phyloP scores from a whole-genome alignment of 2,888 invertebrate genomes.

The Lithodes maja region DNA sequence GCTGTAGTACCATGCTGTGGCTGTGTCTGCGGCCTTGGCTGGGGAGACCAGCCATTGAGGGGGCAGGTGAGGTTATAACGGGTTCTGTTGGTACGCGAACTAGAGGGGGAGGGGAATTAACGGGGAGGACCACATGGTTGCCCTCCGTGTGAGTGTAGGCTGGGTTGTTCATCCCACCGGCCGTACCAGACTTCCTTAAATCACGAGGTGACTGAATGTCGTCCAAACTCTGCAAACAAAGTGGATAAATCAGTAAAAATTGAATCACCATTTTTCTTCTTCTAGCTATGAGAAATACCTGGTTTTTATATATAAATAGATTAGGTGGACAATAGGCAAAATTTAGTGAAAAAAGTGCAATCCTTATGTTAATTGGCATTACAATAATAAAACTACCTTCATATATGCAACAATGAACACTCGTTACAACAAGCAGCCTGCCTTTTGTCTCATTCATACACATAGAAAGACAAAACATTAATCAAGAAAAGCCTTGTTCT shows the following conservation, averaged over 20 bases:
- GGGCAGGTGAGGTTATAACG: slow-evolving; percentile 45
- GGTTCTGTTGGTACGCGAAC: slow-evolving; percentile 43
- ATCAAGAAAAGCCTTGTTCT: neutral
- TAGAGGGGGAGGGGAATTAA: slow-evolving; percentile 54
- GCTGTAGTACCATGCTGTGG: slow-evolving; percentile 70
- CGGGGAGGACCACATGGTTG: slow-evolving; percentile 55
- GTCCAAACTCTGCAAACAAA: slow-evolving; percentile 50
- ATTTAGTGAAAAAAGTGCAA: no score
- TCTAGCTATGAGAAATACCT: no score
- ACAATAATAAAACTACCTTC: neutral
- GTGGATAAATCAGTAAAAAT: no score
- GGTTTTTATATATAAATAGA: no score
- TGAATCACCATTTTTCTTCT: no score
- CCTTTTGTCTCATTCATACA: no score
- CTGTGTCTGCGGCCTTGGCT: slow-evolving; percentile 17
- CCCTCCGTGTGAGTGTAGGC: slow-evolving; percentile 49
- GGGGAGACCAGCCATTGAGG: neutral
- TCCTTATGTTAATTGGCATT: no score
- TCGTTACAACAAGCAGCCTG: neutral
- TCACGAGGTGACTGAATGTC: slow-evolving; percentile 42
- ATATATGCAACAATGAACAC: no score
- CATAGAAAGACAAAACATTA: no score
- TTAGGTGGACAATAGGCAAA: no score
- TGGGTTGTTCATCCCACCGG: slow-evolving; percentile 49
- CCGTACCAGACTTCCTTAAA: slow-evolving; percentile 30